Evolutionary conservation across 2,113 vertebrate species (phyloP).

Genomic region (Oryctolagus cuniculus): mOryCun1.1 NC_091433.1:111017001-111017500

Average conservation of each 20-base stretch:
- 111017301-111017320: accelerated
- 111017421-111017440: constrained; percentile 88
- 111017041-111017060: constrained; percentile 68
- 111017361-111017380: constrained; percentile 84
- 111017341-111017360: constrained; percentile 85
- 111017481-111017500: neutral
- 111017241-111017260: neutral
- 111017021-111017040: constrained; percentile 88
- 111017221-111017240: neutral
- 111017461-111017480: neutral
- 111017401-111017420: constrained; percentile 91
- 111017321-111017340: constrained; percentile 43
- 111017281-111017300: neutral
- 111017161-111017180: neutral
- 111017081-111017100: constrained; percentile 86
- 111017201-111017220: neutral
- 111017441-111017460: neutral
- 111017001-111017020: constrained; percentile 84
- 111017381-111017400: constrained; percentile 84
- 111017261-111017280: neutral
- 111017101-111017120: constrained; percentile 77
- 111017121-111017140: constrained; percentile 65
- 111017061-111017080: constrained; percentile 78
- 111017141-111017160: neutral
- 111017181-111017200: neutral